Evolutionary conservation across 2,113 vertebrate genomes (phyloP).

Genomic region (Boleophthalmus pectinirostris): DNA sequence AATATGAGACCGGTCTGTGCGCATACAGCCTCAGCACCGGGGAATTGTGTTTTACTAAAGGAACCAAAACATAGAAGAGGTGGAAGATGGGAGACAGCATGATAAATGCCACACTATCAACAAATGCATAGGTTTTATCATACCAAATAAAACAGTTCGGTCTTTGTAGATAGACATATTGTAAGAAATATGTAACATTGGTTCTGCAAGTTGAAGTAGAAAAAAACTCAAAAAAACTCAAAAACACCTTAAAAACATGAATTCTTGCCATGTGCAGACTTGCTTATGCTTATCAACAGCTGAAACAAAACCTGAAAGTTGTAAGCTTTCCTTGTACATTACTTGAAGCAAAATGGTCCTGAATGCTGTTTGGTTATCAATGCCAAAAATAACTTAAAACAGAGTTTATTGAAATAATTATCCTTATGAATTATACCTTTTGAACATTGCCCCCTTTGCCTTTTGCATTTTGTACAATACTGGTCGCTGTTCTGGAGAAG

Average conservation of each 20-base stretch:
- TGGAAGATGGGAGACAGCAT: not conserved
- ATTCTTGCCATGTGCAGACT: too few relatives aligned
- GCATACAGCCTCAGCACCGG: slow-evolving; percentile 21
- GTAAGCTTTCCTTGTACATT: not conserved
- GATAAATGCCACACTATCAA: not conserved
- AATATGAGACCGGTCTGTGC: slow-evolving; percentile 17
- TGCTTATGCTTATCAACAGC: not conserved
- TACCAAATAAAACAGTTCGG: too few relatives aligned
- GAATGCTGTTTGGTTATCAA: not conserved
- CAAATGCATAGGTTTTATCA: not conserved
- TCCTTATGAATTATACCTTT: too few relatives aligned
- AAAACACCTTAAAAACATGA: too few relatives aligned
- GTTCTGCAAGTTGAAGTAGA: not conserved
- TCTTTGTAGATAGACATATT: not conserved
- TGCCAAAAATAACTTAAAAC: too few relatives aligned
- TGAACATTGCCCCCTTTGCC: slow-evolving; percentile 7
- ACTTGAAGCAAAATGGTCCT: not conserved
- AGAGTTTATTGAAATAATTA: too few relatives aligned
- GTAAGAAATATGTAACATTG: not conserved
- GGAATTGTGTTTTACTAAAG: slow-evolving; percentile 12
- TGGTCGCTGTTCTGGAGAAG: slow-evolving; percentile 48
- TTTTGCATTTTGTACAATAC: slow-evolving; percentile 40
- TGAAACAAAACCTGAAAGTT: not conserved
- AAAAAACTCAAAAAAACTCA: not conserved
- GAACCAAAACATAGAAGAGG: not conserved